Conservation (phyloP, 2,797 vertebrate genomes). For the Pipistrellus nathusii region DNA sequence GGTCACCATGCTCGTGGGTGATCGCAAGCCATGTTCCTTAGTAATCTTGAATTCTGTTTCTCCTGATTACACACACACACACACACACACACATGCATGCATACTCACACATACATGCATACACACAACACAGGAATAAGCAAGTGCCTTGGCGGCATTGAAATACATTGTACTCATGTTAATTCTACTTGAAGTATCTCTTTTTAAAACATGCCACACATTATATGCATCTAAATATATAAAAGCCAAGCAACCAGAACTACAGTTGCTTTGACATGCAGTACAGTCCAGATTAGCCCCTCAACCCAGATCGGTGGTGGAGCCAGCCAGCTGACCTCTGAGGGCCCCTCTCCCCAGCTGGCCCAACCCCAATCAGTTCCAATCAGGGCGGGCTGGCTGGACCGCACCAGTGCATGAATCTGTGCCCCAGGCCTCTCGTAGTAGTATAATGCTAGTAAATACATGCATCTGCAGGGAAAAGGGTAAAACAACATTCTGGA, state of each 20-base stretch:
- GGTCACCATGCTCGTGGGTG: background rate
- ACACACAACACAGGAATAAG: background rate
- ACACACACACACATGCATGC: background rate
- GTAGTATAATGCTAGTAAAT: background rate
- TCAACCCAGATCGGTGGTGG: fast-evolving
- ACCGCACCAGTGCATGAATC: too few species aligned
- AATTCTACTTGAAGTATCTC: background rate
- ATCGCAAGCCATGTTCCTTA: background rate
- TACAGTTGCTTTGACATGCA: too few species aligned
- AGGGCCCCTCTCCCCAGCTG: too few species aligned
- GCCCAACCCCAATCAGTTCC: too few species aligned
- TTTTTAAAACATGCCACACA: background rate
- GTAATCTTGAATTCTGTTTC: background rate
- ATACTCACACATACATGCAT: too few species aligned
- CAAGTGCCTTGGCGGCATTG: background rate
- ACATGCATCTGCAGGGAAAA: background rate
- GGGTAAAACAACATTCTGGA: background rate
- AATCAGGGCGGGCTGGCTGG: too few species aligned
- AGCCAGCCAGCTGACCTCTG: too few species aligned
- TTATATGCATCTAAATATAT: background rate
- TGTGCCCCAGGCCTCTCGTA: background rate
- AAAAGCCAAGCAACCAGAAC: too few species aligned
- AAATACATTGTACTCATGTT: background rate
- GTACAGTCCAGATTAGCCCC: too few species aligned
- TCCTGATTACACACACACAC: background rate